Percentiles rank a stretch among this genome's conserved stretches.
These are phyloP conservation scores for Acrossocheilus wenchowensis DNA, from an alignment of 2,797 vertebrate species.

Conservation along the genomic window DNA sequence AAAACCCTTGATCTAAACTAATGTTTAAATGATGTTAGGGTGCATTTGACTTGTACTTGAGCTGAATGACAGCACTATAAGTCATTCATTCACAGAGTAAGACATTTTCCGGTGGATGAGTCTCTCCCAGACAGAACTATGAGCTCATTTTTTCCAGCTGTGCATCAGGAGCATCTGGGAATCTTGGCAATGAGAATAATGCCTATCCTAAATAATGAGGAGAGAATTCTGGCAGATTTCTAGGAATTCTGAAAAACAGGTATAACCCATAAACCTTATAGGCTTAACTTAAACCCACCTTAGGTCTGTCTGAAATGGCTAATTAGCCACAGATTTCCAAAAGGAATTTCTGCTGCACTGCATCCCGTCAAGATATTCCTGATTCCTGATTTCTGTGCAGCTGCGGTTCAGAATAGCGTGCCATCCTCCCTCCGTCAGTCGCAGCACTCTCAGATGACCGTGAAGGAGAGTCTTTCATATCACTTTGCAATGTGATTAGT, in stretches of 20 bases:
- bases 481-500: conserved; percentile 85
- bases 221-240: conserved; percentile 59
- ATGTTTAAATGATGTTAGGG: conserved; percentile 3
- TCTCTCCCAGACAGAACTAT: conserved; percentile 41
- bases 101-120: conserved; percentile 47
- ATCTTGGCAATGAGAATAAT: conserved; percentile 44
- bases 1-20: neutral
- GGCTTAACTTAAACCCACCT: conserved; percentile 31
- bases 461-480: conserved; percentile 76
- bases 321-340: conserved; percentile 20
- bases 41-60: conserved; percentile 9
- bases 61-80: conserved; percentile 20
- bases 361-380: conserved; percentile 45
- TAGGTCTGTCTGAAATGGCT: conserved; percentile 25
- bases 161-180: conserved; percentile 51
- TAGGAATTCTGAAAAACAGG: conserved; percentile 54
- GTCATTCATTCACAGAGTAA: conserved; percentile 31
- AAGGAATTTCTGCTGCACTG: conserved; percentile 25
- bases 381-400: conserved; percentile 69
- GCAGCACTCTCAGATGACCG: conserved; percentile 75
- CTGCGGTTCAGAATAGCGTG: conserved; percentile 80
- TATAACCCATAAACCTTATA: conserved; percentile 38
- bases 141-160: conserved; percentile 66
- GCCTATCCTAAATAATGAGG: conserved; percentile 64
- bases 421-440: neutral